Evolutionary conservation across 2,888 invertebrate species (phyloP).

Genomic region (Sphecodes monilicornis): DNA sequence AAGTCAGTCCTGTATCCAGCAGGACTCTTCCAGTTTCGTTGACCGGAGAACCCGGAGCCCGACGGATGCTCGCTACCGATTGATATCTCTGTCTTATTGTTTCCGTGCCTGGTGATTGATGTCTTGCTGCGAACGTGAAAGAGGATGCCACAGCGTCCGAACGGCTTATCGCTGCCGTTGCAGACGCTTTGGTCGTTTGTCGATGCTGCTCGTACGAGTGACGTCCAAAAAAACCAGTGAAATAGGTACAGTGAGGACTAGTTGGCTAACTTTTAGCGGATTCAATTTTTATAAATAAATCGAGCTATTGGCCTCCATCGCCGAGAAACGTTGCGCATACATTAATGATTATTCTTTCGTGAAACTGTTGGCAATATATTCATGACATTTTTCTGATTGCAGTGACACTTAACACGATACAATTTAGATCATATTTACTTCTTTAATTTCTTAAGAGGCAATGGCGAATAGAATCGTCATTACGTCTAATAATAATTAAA

Average conservation of each 20-base stretch:
- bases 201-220: background rate
- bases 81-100: slow-evolving; percentile 18
- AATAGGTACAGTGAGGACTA: background rate
- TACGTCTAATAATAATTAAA: background rate
- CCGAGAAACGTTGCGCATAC: too few relatives aligned
- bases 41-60: background rate
- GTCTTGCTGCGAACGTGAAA: too few relatives aligned
- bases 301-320: too few relatives aligned
- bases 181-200: background rate
- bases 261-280: background rate
- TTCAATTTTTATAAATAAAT: too few relatives aligned
- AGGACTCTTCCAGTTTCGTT: slow-evolving; percentile 23
- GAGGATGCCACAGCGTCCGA: background rate
- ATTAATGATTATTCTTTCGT: too few relatives aligned
- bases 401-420: too few relatives aligned
- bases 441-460: too few relatives aligned
- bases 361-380: too few relatives aligned
- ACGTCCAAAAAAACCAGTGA: background rate
- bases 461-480: too few relatives aligned
- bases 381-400: too few relatives aligned
- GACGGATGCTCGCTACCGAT: background rate
- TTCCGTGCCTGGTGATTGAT: slow-evolving; percentile 15
- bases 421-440: too few relatives aligned
- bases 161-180: background rate
- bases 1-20: slow-evolving; percentile 1